phyloP scores from a whole-genome alignment of 2,797 vertebrate genomes.

The Taenioides sp. region DNA sequence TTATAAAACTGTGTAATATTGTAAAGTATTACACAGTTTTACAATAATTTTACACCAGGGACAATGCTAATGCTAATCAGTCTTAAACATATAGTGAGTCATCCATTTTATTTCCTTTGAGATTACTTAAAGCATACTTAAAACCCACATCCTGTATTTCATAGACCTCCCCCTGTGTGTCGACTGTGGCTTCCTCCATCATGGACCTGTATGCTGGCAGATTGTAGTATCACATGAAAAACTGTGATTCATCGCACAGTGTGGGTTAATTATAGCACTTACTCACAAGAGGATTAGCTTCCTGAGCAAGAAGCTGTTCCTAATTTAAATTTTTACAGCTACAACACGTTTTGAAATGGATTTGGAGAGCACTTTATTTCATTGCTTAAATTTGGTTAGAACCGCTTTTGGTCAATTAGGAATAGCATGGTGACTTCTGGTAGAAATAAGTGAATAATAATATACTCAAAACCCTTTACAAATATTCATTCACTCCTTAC shows the following conservation, averaged over 20 bases:
- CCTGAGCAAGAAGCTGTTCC: conserved; percentile 7
- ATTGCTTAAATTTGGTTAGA: neutral
- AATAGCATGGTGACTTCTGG: neutral
- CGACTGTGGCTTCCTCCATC: conserved; percentile 6
- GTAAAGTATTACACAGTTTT: too few species aligned
- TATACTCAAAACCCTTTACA: neutral
- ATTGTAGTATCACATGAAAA: conserved; percentile 22
- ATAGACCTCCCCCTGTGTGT: neutral
- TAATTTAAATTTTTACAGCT: conserved; percentile 13
- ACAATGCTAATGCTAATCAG: too few species aligned
- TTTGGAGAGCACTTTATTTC: neutral
- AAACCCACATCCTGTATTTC: neutral
- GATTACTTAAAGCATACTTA: neutral
- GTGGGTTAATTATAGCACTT: conserved; percentile 47
- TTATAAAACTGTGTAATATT: too few species aligned
- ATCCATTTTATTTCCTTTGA: neutral
- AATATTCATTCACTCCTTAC: too few species aligned
- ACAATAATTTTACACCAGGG: too few species aligned
- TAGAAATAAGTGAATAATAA: neutral
- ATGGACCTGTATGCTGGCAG: neutral
- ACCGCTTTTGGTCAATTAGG: neutral
- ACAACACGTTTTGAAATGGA: neutral
- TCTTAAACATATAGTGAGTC: neutral
- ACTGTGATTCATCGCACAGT: conserved; percentile 36
- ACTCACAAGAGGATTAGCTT: conserved; percentile 25